These are phyloP conservation scores for Menidia menidia DNA, from an alignment of 2,797 vertebrate genomes.

Conservation along the genomic window DNA sequence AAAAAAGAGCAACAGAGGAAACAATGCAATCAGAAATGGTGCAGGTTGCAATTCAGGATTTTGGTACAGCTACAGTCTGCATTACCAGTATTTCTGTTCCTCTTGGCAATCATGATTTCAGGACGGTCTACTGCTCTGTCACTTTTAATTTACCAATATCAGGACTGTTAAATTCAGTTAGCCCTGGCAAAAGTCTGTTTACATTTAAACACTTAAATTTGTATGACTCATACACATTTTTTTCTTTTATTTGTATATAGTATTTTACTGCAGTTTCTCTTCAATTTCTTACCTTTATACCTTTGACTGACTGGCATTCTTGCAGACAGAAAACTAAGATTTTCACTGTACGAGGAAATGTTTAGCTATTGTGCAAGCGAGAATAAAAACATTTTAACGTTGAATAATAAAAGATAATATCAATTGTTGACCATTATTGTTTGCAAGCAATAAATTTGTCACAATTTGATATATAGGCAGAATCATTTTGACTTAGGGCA, in stretches of 20 bases:
- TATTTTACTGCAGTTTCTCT: too few species aligned
- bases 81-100: conserved; percentile 4
- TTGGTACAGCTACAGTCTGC: conserved; percentile 1
- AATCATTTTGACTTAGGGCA: conserved; percentile 10
- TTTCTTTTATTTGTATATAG: too few species aligned
- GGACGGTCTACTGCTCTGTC: not conserved
- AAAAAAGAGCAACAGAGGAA: conserved; percentile 5
- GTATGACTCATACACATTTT: too few species aligned
- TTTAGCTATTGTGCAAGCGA: too few species aligned
- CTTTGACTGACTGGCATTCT: too few species aligned
- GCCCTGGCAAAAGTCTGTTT: too few species aligned
- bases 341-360: too few species aligned
- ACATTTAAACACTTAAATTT: too few species aligned
- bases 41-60: not conserved
- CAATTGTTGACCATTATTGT: not conserved
- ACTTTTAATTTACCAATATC: conserved; percentile 6
- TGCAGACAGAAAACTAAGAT: too few species aligned
- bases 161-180: not conserved
- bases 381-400: too few species aligned
- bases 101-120: not conserved
- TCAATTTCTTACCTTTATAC: too few species aligned
- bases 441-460: not conserved
- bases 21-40: conserved; percentile 15
- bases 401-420: not conserved
- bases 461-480: not conserved